These are phyloP conservation scores for Leptopilina myrica DNA, from an alignment of 2,888 invertebrate genomes.

Conservation along the genomic window DNA sequence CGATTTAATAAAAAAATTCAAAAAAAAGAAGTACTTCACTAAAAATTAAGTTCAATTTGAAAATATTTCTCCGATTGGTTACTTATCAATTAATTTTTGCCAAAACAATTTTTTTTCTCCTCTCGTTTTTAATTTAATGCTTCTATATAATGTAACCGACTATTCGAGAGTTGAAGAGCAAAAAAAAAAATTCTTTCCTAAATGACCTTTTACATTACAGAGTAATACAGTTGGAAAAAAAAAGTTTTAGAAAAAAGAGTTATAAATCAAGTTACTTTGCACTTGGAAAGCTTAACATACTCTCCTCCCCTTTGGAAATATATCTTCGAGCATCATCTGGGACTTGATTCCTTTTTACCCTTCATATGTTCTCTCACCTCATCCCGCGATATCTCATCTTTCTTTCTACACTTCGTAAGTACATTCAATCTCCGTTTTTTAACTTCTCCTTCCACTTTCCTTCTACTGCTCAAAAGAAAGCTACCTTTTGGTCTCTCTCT, in stretches of 20 bases:
- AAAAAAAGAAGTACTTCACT: no score
- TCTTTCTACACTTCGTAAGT: constrained; percentile 33
- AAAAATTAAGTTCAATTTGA: no score
- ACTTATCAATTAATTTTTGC: no score
- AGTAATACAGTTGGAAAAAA: constrained; percentile 18
- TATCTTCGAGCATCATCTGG: constrained; percentile 33
- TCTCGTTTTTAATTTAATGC: no score
- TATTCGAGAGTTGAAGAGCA: neutral
- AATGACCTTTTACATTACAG: constrained; percentile 13
- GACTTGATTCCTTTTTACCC: constrained; percentile 36
- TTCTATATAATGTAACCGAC: no score
- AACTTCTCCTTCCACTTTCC: neutral
- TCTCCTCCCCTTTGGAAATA: constrained; percentile 27
- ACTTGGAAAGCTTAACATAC: constrained; percentile 31
- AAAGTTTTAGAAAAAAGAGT: neutral
- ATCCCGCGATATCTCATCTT: constrained; percentile 27
- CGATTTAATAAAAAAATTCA: no score
- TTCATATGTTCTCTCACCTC: constrained; percentile 30
- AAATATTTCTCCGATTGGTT: no score
- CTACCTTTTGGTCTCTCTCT: constrained; percentile 5
- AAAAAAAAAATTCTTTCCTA: neutral
- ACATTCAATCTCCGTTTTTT: constrained; percentile 22
- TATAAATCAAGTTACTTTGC: constrained; percentile 30
- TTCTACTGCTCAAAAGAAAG: no score
- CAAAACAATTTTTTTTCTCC: no score